These are phyloP conservation scores for Apeltes quadracus DNA, from an alignment of 2,113 vertebrate genomes.

Conservation along the genomic window DNA sequence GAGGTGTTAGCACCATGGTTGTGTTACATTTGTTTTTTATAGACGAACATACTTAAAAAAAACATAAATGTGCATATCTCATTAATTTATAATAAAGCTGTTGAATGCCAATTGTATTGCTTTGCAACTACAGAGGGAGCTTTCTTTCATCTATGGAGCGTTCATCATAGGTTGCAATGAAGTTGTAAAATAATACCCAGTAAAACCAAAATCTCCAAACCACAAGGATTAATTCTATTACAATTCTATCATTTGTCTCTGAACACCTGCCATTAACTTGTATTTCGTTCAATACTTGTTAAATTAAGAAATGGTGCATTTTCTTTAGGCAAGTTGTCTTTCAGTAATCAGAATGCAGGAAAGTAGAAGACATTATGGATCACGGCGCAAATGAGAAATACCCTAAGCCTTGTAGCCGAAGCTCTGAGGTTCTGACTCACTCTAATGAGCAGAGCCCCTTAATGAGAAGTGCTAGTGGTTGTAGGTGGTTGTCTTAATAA, in stretches of 20 bases:
- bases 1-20: neutral
- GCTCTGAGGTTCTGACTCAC: constrained; percentile 48
- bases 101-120: neutral
- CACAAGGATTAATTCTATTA: neutral
- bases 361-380: constrained; percentile 41
- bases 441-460: constrained; percentile 63
- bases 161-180: neutral
- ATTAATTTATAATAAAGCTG: neutral
- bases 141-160: neutral
- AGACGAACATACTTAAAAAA: neutral
- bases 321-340: neutral
- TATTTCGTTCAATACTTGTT: neutral
- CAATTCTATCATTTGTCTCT: neutral
- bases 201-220: neutral
- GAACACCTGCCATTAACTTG: neutral
- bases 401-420: constrained; percentile 30
- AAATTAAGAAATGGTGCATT: neutral
- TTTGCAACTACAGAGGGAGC: neutral
- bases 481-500: constrained; percentile 65
- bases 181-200: neutral
- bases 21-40: neutral
- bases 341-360: constrained; percentile 11
- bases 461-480: constrained; percentile 57
- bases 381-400: constrained; percentile 44
- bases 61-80: neutral